Conservation (phyloP, 2,113 vertebrate species). For the Haemorhous mexicanus region DNA sequence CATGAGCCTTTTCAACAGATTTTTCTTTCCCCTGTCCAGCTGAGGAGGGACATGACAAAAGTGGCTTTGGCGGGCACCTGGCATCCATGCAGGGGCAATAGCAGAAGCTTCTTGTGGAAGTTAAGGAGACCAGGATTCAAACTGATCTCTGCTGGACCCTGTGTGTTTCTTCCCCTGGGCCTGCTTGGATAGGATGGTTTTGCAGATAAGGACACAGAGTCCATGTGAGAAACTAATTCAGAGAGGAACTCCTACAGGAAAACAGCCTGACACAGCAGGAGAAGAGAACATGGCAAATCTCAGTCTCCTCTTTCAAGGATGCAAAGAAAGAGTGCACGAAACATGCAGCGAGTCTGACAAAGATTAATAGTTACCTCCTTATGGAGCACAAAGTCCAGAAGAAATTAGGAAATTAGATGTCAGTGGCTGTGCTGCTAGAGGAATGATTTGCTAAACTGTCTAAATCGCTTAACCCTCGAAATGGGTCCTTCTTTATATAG, state of each 20-base stretch:
- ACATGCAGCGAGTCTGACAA: neutral
- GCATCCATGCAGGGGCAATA: fast-evolving
- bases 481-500: neutral
- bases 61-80: neutral
- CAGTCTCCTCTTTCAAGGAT: neutral
- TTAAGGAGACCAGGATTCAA: neutral
- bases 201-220: neutral
- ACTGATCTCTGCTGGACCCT: neutral
- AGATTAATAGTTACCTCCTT: neutral
- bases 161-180: neutral
- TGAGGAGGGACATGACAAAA: neutral
- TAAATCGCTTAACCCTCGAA: neutral
- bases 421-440: neutral
- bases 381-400: neutral
- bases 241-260: neutral
- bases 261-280: neutral
- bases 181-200: neutral
- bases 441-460: neutral
- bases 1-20: fast-evolving
- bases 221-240: neutral
- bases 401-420: conserved; percentile 34
- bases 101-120: neutral
- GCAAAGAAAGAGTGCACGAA: neutral
- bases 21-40: neutral
- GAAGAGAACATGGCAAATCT: neutral